Evolutionary conservation across 2,888 invertebrate species (phyloP), one percentile per base, ranked within the genome.

Genomic region (Xanthorhoe spadicearia): DNA sequence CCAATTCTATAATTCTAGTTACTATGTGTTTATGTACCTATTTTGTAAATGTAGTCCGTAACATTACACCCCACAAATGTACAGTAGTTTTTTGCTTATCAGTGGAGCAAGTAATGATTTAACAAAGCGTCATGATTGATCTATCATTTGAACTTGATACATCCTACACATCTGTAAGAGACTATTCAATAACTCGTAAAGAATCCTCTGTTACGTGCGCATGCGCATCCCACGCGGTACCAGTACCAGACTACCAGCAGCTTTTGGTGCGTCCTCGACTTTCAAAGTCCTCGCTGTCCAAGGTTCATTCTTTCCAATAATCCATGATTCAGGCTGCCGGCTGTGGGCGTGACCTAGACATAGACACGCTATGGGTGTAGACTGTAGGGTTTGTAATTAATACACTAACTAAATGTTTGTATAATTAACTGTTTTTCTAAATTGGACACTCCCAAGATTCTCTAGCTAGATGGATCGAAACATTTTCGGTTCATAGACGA

Each of bases 251-350:
- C n/a, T n/a, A 23, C 23, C 58, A 56, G 60, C 49, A 15, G 17
- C 35, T 62, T 68, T 19, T 73, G 67, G 72, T 71, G 65, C 75
- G 69, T 64, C 66, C 72, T 70, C 70, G 64, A 74, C 77, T 78
- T 77, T 73, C 77, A 75, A 76, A 72, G 72, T 55, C 77, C 77
- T 77, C 71, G 75, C 66, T 68, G 64, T 57, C 68, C 76, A 79
- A 80, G 81, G 80, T 80, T 66, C 57, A 48, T 60, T 64, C 66
- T 73, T 76, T 77, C 74, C 73, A 74, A 72, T 64, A 69, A 77
- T 75, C 49, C 55, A 66, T 77, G 78, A 75, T 72, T 77, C 70
- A 76, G 64, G 59, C 46, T 18, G 59, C 28, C 38, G 9, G 19
- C 61, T 69, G 71, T 69, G 68, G 70, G 70, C 54, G 72, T 18